Evolutionary conservation across 2,888 invertebrate genomes (phyloP).

Genomic region (Saturnia japonica): DNA sequence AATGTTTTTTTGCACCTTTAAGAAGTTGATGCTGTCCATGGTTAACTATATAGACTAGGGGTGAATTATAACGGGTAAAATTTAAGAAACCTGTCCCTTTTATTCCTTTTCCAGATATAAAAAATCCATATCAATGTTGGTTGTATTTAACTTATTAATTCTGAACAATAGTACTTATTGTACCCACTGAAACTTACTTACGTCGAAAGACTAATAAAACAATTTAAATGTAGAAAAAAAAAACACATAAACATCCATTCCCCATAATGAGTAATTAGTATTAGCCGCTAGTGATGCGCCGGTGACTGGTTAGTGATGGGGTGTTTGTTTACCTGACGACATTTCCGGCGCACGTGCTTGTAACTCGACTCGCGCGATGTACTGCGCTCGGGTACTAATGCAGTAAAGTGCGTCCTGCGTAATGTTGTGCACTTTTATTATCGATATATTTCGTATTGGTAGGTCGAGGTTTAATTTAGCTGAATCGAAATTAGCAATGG

Average conservation of each 20-base stretch:
- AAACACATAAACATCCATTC: conserved; percentile 18
- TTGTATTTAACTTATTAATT: no score
- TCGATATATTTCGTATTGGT: conserved; percentile 21
- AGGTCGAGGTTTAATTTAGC: no score
- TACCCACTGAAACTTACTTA: not conserved
- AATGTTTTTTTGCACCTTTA: no score
- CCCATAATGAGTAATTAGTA: conserved; percentile 29
- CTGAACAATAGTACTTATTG: no score
- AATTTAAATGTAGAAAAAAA: conserved; percentile 4
- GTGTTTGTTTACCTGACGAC: conserved; percentile 80
- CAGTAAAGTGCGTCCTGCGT: conserved; percentile 47
- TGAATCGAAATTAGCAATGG: no score
- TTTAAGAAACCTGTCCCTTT: no score
- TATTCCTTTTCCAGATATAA: no score
- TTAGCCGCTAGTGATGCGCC: conserved; percentile 44
- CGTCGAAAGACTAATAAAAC: not conserved
- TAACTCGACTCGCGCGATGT: conserved; percentile 60
- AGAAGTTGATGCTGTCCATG: no score
- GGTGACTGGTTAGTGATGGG: conserved; percentile 35
- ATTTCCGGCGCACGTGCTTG: conserved; percentile 78
- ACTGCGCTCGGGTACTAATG: conserved; percentile 55
- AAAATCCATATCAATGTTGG: no score
- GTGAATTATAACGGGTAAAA: no score
- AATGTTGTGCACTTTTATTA: conserved; percentile 32
- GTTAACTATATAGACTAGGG: no score